Percentiles rank a stretch among this genome's conserved stretches.
These are phyloP conservation scores for Ectemnius cavifrons DNA, from an alignment of 2,888 invertebrate genomes.

Conservation along the genomic window DNA sequence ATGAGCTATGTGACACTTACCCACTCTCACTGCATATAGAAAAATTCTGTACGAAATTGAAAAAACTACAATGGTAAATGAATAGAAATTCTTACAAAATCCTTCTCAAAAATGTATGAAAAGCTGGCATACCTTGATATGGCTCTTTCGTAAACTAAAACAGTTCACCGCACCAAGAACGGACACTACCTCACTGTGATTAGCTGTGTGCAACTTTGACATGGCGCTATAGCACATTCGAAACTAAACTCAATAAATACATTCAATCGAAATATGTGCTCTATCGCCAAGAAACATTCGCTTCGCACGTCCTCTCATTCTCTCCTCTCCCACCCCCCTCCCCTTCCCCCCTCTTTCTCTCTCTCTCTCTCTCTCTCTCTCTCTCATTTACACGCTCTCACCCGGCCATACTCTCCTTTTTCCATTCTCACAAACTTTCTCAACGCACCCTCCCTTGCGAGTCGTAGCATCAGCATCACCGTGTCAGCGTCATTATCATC, in stretches of 20 bases:
- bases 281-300: conserved; percentile 59
- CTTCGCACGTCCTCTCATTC: conserved; percentile 17
- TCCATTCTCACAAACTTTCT: conserved; percentile 13
- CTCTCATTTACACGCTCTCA: conserved; percentile 11
- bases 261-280: conserved; percentile 66
- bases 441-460: conserved; percentile 13
- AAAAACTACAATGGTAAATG: background rate
- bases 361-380: conserved; percentile 24
- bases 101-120: conserved; percentile 1
- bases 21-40: background rate
- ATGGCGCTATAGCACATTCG: conserved; percentile 67
- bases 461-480: conserved; percentile 12
- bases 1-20: conserved; percentile 28
- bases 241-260: conserved; percentile 70
- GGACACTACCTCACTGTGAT: conserved; percentile 47
- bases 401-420: conserved; percentile 9
- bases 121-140: conserved; percentile 2
- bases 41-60: background rate
- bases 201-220: conserved; percentile 61
- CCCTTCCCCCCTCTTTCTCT: conserved; percentile 7
- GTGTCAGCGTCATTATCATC: conserved; percentile 7
- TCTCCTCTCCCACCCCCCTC: conserved; percentile 11
- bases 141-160: background rate
- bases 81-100: conserved; percentile 4
- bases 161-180: conserved; percentile 51